Evolutionary conservation across 2,888 invertebrate species (phyloP), one percentile per base, ranked within the genome.

Genomic region (Trissoscelio sp.): DNA sequence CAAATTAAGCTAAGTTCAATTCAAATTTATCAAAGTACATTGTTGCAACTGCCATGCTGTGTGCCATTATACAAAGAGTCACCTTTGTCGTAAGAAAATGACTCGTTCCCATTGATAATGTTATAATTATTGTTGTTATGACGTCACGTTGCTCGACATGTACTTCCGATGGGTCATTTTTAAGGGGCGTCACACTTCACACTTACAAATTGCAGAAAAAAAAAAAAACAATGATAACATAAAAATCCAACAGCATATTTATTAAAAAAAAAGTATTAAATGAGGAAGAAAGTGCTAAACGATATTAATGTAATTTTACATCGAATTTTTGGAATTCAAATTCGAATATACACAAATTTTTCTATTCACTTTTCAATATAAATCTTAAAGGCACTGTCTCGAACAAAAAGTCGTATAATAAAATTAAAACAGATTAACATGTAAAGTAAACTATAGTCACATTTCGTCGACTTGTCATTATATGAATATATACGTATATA

Each of bases 11-110:
- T 81, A 81, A 83, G 81, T 83, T 85, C 83, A 85, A 84, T 79
- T 82, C 74, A 85, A 87, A 85, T 88, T 88, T 87, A 90, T 89
- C 83, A 85, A 89, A 89, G 85, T 89, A 89, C 84, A 89, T 91
- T 89, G 89, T 90, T 90, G 89, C 89, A 90, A 91, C 90, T 91
- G 91, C 91, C 91, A 91, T 89, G 90, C 90, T 90, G 89, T 90
- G 90, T 91, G 91, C 91, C 91, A 91, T 91, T 91, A 90, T 88
- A 89, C 86, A 58, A 88, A 86, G 62, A 87, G 83, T 88, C 88
- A 88, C 87, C 85, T 88, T 89, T 86, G 85, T 88, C 87, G 85
- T 89, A 85, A 85, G 85, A 86, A 84, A 84, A 74, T 79, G 84
- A 80, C 74, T 78, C 75, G 81, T 83, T 79, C 75, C 81, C 75